Base-by-base conservation (phyloP, 2,888 invertebrate genomes). In the Ectropis crepuscularia region DNA sequence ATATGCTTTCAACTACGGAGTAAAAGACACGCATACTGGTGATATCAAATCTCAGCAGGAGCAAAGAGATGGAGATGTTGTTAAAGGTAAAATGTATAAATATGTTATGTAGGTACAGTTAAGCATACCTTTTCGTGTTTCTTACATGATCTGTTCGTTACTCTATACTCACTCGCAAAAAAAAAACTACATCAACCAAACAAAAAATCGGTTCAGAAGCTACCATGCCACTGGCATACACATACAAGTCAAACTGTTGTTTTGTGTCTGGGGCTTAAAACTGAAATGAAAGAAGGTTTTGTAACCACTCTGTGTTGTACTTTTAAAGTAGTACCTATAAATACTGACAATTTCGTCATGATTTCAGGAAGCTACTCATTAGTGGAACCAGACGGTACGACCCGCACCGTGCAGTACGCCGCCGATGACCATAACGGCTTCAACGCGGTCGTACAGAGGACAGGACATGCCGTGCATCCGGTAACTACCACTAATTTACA, bases 391-490 rank as follows among this genome's bases (percentile, higher is more conserved):
- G 94, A 95, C 71, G 95, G 95, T 12, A 88, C 92, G 0, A 93
- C 92, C 0, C 83, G 92, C 6, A 93, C 93, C 46, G 96, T 96
- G 46, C 93, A 94, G 68, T 96, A 96, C 82, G 93, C 95, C 16
- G 96, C 96, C 48, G 95, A 96, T 77, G 95, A 95, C 77, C 95
- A 95, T 80, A 94, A 93, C 73, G 96, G 96, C 8, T 96, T 96
- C 90, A 95, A 95, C 77, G 95, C 95, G 37, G 94, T 95, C 53
- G 95, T 95, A 6, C 94, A 95, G 71, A 95, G 94, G 82, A 90
- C 94, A 37, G 95, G 95, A 53, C 95, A 95, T 75, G 93, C 94
- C 11, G 92, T 91, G 0, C 94, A 94, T 80, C 94, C 94, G 77
- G 89, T 90, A 76, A 80, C 74, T 58, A 69, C 12, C 2, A 9